These are phyloP conservation scores for Rhegmatorhina hoffmannsi DNA, from an alignment of 2,113 vertebrate species.

Conservation along the genomic window DNA sequence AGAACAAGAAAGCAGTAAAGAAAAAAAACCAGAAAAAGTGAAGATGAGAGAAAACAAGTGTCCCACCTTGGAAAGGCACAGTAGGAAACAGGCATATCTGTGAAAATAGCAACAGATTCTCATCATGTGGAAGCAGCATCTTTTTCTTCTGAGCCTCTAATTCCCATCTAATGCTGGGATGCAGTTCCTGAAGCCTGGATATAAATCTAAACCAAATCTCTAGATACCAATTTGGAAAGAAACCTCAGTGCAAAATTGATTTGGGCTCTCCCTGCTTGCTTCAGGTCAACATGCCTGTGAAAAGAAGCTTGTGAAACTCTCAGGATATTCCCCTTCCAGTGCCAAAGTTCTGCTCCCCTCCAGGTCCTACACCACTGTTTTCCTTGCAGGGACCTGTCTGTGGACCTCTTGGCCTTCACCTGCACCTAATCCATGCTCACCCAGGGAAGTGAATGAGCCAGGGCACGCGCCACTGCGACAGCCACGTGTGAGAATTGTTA, in stretches of 20 bases:
- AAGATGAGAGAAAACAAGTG: not conserved
- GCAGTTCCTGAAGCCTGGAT: not conserved
- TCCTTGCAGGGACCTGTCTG: not conserved
- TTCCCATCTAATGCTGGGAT: not conserved
- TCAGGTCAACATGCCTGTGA: not conserved
- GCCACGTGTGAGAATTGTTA: not conserved
- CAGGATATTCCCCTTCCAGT: not conserved
- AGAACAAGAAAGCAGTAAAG: not conserved
- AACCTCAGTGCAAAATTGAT: not conserved
- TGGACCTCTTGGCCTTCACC: not conserved
- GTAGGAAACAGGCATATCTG: not conserved
- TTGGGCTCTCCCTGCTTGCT: not conserved
- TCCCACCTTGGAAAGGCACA: not conserved
- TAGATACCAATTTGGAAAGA: constrained; percentile 3
- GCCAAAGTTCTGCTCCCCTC: not conserved
- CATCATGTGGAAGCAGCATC: not conserved
- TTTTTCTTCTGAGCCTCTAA: not conserved
- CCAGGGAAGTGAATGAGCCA: not conserved
- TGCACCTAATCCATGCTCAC: not conserved
- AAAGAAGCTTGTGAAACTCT: not conserved
- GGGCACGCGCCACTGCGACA: not conserved
- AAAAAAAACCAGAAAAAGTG: not conserved
- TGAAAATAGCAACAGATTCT: not conserved
- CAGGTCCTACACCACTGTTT: not conserved
- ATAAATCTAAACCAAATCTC: not conserved